Conservation (phyloP, 1,140 invertebrate genomes). For the Bathynomus jamesi region DNA sequence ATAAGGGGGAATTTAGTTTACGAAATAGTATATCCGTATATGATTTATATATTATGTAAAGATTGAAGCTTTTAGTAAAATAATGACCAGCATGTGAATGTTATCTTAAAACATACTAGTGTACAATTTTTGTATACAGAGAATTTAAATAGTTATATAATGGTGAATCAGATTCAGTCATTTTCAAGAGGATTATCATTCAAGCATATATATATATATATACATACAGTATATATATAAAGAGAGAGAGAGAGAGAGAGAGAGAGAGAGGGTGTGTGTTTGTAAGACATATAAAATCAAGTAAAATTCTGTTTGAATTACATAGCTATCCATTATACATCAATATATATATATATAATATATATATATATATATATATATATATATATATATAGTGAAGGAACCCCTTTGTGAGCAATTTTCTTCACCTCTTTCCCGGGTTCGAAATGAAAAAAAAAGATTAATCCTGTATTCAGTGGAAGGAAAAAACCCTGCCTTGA, state of each 20-base stretch:
- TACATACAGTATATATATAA: neutral
- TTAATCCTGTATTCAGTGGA: no score
- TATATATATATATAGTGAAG: no score
- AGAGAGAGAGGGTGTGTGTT: neutral
- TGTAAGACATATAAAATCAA: neutral
- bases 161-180: no score
- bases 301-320: neutral
- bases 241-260: neutral
- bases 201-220: neutral
- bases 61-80: no score
- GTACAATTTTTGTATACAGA: neutral
- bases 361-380: conserved; percentile 3
- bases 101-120: no score
- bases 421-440: neutral
- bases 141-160: neutral
- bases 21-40: no score
- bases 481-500: neutral
- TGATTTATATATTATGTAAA: no score
- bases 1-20: no score
- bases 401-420: no score
- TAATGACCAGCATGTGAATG: no score
- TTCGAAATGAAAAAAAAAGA: neutral
- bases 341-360: neutral
- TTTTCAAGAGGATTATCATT: no score
- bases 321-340: neutral